A percentile compares a stretch with the other conserved stretches of the same genome.
These are phyloP conservation scores for Pantherophis guttatus DNA, from an alignment of 2,113 vertebrate genomes.

Conservation along the genomic window DNA sequence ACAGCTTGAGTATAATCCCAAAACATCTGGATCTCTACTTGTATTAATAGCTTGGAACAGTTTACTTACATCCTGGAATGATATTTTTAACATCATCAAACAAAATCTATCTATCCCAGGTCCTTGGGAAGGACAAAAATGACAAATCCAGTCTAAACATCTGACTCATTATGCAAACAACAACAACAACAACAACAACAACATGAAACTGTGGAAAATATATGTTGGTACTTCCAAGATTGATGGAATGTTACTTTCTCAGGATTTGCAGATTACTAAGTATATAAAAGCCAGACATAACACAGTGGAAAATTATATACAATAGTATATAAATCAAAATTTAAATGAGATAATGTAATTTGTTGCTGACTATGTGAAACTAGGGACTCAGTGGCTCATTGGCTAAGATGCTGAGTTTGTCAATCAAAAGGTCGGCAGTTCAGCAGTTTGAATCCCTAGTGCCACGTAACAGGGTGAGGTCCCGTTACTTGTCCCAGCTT, in stretches of 20 bases:
- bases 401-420: too few relatives aligned
- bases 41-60: neutral
- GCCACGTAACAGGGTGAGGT: too few relatives aligned
- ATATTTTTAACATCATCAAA: neutral
- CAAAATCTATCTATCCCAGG: neutral
- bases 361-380: neutral
- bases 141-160: neutral
- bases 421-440: too few relatives aligned
- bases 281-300: neutral
- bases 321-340: neutral
- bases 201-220: neutral
- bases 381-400: neutral
- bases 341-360: neutral
- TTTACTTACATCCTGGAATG: neutral
- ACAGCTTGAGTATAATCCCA: neutral
- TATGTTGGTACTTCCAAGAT: neutral
- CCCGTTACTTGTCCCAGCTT: too few relatives aligned
- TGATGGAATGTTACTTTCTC: neutral
- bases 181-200: neutral
- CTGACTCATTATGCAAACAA: neutral
- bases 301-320: neutral
- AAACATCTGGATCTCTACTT: neutral
- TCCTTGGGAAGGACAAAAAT: neutral
- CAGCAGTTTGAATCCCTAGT: too few relatives aligned
- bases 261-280: neutral